These are phyloP conservation scores for Capreolus pygargus DNA, from an alignment of 2,113 vertebrate species.

Conservation along the genomic window DNA sequence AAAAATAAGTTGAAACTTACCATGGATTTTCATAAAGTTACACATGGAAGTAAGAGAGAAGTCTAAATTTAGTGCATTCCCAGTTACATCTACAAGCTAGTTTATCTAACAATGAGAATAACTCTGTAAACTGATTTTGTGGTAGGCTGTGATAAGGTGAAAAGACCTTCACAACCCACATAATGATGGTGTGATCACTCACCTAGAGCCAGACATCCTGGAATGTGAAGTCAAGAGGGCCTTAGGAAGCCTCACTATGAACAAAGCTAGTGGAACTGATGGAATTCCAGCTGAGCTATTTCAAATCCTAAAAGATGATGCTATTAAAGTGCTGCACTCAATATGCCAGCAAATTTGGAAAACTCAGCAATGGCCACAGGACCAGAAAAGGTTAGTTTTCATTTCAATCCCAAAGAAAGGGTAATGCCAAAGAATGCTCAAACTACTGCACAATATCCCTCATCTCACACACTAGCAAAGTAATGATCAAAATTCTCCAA, in stretches of 20 bases:
- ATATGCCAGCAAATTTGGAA: neutral
- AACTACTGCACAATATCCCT: neutral
- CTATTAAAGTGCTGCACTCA: neutral
- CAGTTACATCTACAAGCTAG: neutral
- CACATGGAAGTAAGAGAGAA: neutral
- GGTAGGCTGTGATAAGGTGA: neutral
- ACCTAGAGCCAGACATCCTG: neutral
- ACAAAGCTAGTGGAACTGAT: neutral
- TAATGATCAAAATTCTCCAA: neutral
- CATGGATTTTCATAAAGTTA: neutral
- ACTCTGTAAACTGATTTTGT: constrained; percentile 33
- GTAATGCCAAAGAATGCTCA: neutral
- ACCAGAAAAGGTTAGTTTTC: neutral
- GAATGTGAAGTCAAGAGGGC: neutral
- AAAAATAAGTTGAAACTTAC: neutral
- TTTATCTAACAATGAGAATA: neutral
- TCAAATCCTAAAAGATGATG: neutral
- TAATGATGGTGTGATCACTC: neutral
- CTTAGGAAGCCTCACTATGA: neutral
- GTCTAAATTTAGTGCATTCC: neutral
- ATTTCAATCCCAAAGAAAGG: neutral
- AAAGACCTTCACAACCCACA: neutral
- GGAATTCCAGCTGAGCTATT: neutral
- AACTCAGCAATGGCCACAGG: neutral
- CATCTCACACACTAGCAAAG: neutral